Conservation (phyloP, 1,140 invertebrate genomes). For the Drosophila yakuba region DNA sequence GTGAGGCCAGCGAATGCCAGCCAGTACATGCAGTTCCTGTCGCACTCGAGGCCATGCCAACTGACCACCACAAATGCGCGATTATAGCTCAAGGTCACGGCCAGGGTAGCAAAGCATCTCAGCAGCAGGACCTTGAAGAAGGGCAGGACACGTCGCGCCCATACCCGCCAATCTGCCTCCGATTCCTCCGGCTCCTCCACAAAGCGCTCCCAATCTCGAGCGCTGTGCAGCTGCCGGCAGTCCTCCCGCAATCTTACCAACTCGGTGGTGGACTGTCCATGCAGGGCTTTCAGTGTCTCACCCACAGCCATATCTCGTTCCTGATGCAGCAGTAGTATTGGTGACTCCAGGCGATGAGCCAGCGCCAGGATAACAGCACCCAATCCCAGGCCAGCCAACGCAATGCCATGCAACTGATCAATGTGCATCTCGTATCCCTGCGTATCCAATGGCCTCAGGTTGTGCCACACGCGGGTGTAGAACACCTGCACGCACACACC, state of each 20-base stretch:
- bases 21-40: conserved; percentile 76
- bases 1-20: conserved; percentile 65
- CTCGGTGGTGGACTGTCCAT: conserved; percentile 59
- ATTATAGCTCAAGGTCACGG: conserved; percentile 72
- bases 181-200: conserved; percentile 28
- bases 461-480: conserved; percentile 72
- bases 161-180: conserved; percentile 11
- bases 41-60: conserved; percentile 71
- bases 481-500: conserved; percentile 70
- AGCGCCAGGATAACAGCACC: conserved; percentile 57
- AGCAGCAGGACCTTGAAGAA: conserved; percentile 68
- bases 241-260: conserved; percentile 67
- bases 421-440: conserved; percentile 59
- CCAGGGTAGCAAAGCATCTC: conserved; percentile 65
- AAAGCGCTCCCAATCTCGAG: conserved; percentile 63
- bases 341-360: conserved; percentile 66
- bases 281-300: conserved; percentile 61
- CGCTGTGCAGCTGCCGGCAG: conserved; percentile 65
- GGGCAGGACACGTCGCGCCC: conserved; percentile 44
- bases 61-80: conserved; percentile 71
- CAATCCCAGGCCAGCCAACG: conserved; percentile 59
- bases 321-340: conserved; percentile 67
- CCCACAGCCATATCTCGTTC: conserved; percentile 66
- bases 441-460: conserved; percentile 55
- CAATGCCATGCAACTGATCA: conserved; percentile 72